Base-by-base conservation (phyloP, 2,888 invertebrate species). In the Tortrix viridana region DNA sequence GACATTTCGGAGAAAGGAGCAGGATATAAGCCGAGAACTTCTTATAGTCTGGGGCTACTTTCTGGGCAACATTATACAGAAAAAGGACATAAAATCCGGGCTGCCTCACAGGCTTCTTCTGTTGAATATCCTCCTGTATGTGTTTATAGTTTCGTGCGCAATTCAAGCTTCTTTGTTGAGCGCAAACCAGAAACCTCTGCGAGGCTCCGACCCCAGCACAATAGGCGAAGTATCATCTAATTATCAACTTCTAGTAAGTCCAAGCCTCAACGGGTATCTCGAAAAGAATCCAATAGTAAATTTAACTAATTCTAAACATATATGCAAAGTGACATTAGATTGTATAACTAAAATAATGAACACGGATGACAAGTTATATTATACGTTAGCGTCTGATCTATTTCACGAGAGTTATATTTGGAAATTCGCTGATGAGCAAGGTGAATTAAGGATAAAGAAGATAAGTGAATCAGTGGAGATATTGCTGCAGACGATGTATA, bases 31-130 rank as follows among this genome's bases (percentile, higher is more conserved):
- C 1, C 70, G 74, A 9, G 70, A 74, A 14, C 32, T 75, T 22
- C 57, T 82, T 26, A 58, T 74, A 5, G 70, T 80, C 9, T 73
- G 73, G 32, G 82, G 83, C 43, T 76, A 73, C 49, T 74, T 81
- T 62, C 63, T 79, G 3, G 76, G 75, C 66, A 81, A 73, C 53
- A 57, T 54, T 2, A 50, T 23, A 14, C 50, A 71, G 1, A 66
- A 26, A 9, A 64, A 69, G 6, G 63, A 71, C 6, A 65, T 69
- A 26, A 67, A 65, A 41, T 18, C 60, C 1, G 74, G 72, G 18
- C 47, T 71, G 26, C 63, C 76, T 5, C 70, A 73, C 19, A 67
- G 69, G 18, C 23, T 82, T 0, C 43, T 81, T 5, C 57, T 77
- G 3, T 38, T 67, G 5, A 67, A 57, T 48, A 46, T 82, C n/a